phyloP scores from a whole-genome alignment of 2,888 invertebrate genomes.

The Mesorhabditis belari region DNA sequence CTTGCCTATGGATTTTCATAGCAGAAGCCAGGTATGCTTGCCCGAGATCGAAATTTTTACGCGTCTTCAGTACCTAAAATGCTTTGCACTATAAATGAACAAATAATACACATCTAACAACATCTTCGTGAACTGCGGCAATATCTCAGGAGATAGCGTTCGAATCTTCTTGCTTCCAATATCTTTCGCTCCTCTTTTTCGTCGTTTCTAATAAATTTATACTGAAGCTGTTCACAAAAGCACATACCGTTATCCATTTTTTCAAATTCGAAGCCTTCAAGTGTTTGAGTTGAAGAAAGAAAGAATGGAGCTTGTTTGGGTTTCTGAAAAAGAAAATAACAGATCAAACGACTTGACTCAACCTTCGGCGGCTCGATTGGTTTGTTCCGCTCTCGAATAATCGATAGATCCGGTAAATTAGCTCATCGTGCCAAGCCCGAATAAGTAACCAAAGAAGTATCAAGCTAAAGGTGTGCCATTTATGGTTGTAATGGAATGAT shows the following conservation, averaged over 20 bases:
- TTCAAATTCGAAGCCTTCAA: conserved; percentile 71
- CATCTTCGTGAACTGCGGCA: conserved; percentile 35
- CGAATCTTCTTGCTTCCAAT: conserved; percentile 33
- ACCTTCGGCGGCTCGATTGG: conserved; percentile 73
- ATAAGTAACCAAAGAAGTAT: conserved; percentile 64
- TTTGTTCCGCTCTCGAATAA: conserved; percentile 79
- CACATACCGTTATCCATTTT: conserved; percentile 6
- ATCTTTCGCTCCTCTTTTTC: conserved; percentile 12
- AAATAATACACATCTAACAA: conserved; percentile 22
- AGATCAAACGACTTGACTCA: neutral
- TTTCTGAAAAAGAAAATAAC: neutral
- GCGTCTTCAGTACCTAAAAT: conserved; percentile 67
- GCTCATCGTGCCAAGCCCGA: conserved; percentile 78
- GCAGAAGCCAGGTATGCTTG: conserved; percentile 83
- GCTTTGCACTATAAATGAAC: neutral
- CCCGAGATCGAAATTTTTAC: conserved; percentile 77
- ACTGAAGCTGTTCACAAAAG: neutral
- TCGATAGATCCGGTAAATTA: conserved; percentile 76
- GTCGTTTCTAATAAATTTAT: neutral
- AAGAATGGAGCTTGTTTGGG: conserved; percentile 81
- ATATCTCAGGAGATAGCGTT: conserved; percentile 20
- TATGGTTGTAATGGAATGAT: conserved; percentile 63
- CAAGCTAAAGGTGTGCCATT: no score
- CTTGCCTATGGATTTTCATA: conserved; percentile 63
- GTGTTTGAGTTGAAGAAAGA: conserved; percentile 77